A percentile compares a stretch with the other conserved stretches of the same genome.
Evolutionary conservation across 2,888 invertebrate species (phyloP).

Genomic region (Hipparchia sbordonii): DNA sequence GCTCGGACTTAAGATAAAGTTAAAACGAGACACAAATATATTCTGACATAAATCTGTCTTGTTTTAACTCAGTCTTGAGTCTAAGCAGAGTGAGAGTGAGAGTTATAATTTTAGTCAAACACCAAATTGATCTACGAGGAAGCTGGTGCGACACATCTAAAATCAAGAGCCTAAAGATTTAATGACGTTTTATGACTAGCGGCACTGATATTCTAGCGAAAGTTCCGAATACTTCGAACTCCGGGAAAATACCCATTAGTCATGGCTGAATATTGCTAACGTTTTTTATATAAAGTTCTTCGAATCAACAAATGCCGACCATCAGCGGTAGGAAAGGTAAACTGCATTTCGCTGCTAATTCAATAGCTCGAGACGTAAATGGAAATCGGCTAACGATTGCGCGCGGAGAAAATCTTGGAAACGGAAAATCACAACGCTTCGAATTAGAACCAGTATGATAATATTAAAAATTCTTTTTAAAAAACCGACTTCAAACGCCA

Average conservation of each 20-base stretch:
- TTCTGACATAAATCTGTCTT: no score
- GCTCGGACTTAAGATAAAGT: no score
- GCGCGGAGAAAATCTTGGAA: slow-evolving; percentile 7
- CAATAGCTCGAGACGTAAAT: slow-evolving; percentile 29
- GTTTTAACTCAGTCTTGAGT: no score
- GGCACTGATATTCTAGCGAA: not conserved
- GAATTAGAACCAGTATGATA: slow-evolving; percentile 6
- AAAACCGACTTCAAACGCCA: no score
- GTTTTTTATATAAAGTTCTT: slow-evolving; percentile 21
- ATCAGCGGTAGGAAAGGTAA: slow-evolving; percentile 28
- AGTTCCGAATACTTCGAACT: not conserved
- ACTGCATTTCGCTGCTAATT: slow-evolving; percentile 30
- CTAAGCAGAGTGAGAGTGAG: no score
- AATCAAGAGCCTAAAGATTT: not conserved
- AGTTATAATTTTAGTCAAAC: no score
- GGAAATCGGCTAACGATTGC: slow-evolving; percentile 22
- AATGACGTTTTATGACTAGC: not conserved
- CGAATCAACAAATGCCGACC: slow-evolving; percentile 25
- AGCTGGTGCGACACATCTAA: no score
- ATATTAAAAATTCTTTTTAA: no score
- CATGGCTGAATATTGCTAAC: not conserved
- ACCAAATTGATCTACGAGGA: no score
- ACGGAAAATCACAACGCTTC: slow-evolving; percentile 10
- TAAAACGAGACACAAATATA: no score
- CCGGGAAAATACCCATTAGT: not conserved